A percentile compares a stretch with the other conserved stretches of the same genome.
These are phyloP conservation scores for Sciurus vulgaris DNA, from an alignment of 2,797 vertebrate genomes.

Conservation along the genomic window DNA sequence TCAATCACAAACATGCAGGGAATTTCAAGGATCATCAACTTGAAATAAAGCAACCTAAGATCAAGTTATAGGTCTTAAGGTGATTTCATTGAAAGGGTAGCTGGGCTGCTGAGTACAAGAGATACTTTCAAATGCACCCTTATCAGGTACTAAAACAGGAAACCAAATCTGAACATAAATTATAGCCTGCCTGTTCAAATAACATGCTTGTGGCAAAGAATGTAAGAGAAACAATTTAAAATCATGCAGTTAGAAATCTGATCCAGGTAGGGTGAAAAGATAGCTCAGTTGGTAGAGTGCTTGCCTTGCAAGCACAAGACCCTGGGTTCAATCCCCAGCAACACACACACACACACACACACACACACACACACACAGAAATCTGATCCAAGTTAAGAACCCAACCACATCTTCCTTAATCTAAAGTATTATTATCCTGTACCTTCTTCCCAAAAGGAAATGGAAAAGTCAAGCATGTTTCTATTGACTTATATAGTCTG, in stretches of 20 bases:
- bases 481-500: neutral
- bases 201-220: neutral
- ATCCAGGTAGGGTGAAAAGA: neutral
- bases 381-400: neutral
- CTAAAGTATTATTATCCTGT: neutral
- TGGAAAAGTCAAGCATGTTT: neutral
- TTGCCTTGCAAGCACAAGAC: too few relatives aligned
- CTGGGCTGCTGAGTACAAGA: neutral
- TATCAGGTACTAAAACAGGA: neutral
- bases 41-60: slow-evolving; percentile 48
- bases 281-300: too few relatives aligned
- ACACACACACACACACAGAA: neutral
- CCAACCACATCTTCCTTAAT: neutral
- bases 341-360: neutral
- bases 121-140: neutral
- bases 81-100: neutral
- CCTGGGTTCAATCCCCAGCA: too few relatives aligned
- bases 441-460: neutral
- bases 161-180: neutral
- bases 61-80: slow-evolving; percentile 22
- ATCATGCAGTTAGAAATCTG: neutral
- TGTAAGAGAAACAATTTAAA: slow-evolving; percentile 25
- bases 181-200: slow-evolving; percentile 42
- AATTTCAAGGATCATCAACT: slow-evolving; percentile 48
- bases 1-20: slow-evolving; percentile 22